Base-by-base conservation (phyloP, 2,888 invertebrate genomes). In the Zaprionus lineosus region DNA sequence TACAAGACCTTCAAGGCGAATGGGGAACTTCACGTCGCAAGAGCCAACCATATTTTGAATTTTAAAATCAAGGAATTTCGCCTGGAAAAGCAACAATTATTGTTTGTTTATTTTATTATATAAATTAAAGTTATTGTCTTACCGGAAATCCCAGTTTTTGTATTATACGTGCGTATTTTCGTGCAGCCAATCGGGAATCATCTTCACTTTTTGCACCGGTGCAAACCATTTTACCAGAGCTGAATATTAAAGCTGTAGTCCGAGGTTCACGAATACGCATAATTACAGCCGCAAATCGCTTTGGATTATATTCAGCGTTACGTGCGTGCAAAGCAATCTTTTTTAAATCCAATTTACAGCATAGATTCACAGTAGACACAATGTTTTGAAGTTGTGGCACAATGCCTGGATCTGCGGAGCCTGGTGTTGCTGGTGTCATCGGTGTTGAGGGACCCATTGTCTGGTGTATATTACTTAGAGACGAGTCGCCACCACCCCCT, bases 291-390 rank as follows among this genome's bases (percentile, higher is more conserved):
- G 98, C 98, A 92, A 99, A 99, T 86, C 99, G 95, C 91, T 99
- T 99, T 5, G 99, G 99, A 90, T 99, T 99, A 88, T 99, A 99
- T 90, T 99, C 99, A 1, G 99, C 99, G 91, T 99, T 99, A 89
- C 99, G 94, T 0, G 99, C 98, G 89, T 98, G 98, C 1, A 99
- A 91, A 0, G 99, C 98, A 79, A 99, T 99, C 91, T 96, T 97
- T 88, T 99, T 98, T 61, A 99, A 91, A 88, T 99, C 98, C 72
- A 99, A 91, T 90, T 97, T 97, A 89, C 98, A 98, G 83, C 95
- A 96, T 46, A 99, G 91, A 90, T 98, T 99, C 0, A 99, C 98
- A 3, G 99, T 99, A 37, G 98, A 98, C 0, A 99, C 99, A 86
- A 99, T 99, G 88, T 99, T 99, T 88, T 90, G 89, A 39, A 89